Evolutionary conservation across 2,888 invertebrate species (phyloP).

Genomic region (Pyrocoelia pectoralis): DNA sequence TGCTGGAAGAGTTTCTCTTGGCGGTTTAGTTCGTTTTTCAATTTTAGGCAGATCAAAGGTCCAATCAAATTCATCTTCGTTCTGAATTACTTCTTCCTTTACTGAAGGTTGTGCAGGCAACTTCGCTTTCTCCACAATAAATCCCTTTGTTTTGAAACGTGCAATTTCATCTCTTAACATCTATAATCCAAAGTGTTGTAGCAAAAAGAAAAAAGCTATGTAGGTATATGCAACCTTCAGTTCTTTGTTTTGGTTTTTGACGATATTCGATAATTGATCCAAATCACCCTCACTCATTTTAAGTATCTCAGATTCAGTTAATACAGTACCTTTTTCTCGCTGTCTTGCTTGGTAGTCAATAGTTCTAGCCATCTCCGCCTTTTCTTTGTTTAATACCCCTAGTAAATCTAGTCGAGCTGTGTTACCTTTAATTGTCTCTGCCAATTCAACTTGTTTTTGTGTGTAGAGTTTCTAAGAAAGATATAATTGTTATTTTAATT

Average conservation of each 20-base stretch:
- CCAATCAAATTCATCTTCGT: neutral
- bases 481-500: slow-evolving; percentile 55
- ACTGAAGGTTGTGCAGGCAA: neutral
- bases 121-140: neutral
- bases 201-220: slow-evolving; percentile 13
- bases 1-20: no score
- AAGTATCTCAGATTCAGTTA: slow-evolving; percentile 50
- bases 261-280: slow-evolving; percentile 54
- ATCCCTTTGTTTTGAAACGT: slow-evolving; percentile 19
- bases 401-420: slow-evolving; percentile 65
- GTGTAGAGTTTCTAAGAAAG: slow-evolving; percentile 52
- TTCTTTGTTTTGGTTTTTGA: slow-evolving; percentile 56
- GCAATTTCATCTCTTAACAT: slow-evolving; percentile 43
- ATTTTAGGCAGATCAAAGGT: neutral
- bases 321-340: slow-evolving; percentile 43
- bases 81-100: neutral
- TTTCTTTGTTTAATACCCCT: slow-evolving; percentile 65
- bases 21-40: neutral
- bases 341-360: slow-evolving; percentile 55
- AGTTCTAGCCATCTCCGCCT: slow-evolving; percentile 59
- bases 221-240: slow-evolving; percentile 47
- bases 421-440: slow-evolving; percentile 62
- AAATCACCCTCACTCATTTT: slow-evolving; percentile 55
- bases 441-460: slow-evolving; percentile 56
- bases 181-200: slow-evolving; percentile 10